A percentile compares a stretch with the other conserved stretches of the same genome.
Evolutionary conservation across 2,113 vertebrate species (phyloP).

Genomic region (Python bivittatus): DNA sequence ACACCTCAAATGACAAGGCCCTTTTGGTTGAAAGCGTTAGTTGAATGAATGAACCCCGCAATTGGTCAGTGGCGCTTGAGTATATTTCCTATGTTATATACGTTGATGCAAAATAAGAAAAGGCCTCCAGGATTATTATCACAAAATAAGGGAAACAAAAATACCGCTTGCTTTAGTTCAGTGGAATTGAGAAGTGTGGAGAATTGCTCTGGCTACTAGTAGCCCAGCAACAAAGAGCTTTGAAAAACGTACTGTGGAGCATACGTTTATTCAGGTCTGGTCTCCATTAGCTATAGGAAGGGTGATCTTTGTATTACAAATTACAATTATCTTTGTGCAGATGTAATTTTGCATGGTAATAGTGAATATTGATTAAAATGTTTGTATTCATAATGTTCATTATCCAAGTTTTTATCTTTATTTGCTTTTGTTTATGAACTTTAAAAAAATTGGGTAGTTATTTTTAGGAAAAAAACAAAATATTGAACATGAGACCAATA

Average conservation of each 20-base stretch:
- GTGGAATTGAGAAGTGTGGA: neutral
- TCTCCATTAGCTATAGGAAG: neutral
- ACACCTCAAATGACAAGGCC: neutral
- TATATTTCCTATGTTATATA: neutral
- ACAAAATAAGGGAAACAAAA: neutral
- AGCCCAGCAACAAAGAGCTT: neutral
- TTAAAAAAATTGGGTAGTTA: neutral
- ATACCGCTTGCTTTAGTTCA: neutral
- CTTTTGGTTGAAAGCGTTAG: neutral
- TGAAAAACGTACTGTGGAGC: neutral
- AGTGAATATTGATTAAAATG: neutral
- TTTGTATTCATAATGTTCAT: neutral
- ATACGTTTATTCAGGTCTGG: neutral
- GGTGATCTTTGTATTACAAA: neutral
- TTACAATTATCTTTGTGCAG: neutral
- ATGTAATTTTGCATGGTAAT: neutral
- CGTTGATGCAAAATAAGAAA: neutral
- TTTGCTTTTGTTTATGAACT: neutral
- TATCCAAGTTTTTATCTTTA: neutral
- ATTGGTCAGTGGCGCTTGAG: neutral
- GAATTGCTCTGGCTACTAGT: neutral
- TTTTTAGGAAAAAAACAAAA: too few species aligned
- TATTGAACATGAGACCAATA: neutral
- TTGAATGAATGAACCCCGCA: neutral
- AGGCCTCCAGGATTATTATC: neutral